phyloP scores from a whole-genome alignment of 2,888 invertebrate genomes.

The Listrodromus nycthemerus region DNA sequence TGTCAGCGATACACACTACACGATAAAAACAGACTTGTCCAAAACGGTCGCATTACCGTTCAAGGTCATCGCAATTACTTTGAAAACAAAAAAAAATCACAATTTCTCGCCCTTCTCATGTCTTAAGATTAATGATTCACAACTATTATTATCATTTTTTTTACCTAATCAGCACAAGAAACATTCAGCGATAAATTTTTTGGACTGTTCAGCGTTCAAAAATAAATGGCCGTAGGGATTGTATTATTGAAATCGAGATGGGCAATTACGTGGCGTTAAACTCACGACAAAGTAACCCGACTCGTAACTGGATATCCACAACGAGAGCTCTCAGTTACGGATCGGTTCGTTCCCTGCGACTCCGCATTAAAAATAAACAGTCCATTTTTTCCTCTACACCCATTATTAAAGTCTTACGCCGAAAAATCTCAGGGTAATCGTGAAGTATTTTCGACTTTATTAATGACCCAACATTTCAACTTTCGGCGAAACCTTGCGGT shows the following conservation, averaged over 20 bases:
- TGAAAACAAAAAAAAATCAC: no score
- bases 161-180: no score
- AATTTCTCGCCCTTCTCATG: no score
- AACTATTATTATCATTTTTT: no score
- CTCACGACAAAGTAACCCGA: conserved; percentile 3
- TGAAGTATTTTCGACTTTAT: background rate
- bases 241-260: conserved; percentile 17
- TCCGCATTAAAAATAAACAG: background rate
- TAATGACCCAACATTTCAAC: background rate
- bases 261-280: conserved; percentile 27
- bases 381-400: background rate
- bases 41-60: background rate
- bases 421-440: conserved; percentile 9
- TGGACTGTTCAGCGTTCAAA: no score
- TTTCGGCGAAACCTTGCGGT: background rate
- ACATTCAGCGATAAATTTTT: no score
- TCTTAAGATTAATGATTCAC: no score
- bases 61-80: no score
- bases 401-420: background rate
- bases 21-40: background rate
- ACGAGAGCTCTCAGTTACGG: background rate
- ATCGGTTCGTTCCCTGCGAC: background rate
- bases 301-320: background rate
- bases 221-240: background rate
- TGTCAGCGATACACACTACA: background rate